Conservation (phyloP, 2,888 invertebrate genomes). For the Horisme vitalbata region DNA sequence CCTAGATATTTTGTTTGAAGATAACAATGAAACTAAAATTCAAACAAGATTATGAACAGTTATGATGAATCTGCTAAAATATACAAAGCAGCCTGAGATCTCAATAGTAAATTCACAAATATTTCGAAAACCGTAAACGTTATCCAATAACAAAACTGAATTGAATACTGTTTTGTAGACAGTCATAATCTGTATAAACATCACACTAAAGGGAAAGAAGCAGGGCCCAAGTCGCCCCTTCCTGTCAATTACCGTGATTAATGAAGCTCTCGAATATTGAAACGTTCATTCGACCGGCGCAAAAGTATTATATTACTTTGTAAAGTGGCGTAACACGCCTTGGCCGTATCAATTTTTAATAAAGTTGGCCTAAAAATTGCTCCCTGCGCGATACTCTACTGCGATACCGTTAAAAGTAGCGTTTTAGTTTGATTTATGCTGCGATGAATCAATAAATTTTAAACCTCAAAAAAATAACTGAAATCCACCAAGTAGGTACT, state of each 20-base stretch:
- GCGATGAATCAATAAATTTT: too few species aligned
- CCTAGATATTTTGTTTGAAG: too few species aligned
- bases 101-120: too few species aligned
- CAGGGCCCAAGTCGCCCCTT: slow-evolving; percentile 62
- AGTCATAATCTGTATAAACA: slow-evolving; percentile 58
- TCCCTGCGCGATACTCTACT: slow-evolving; percentile 28
- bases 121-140: too few species aligned
- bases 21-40: too few species aligned
- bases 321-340: slow-evolving; percentile 51
- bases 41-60: too few species aligned
- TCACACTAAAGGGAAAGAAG: slow-evolving; percentile 47
- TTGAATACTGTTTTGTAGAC: slow-evolving; percentile 41
- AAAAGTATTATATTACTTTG: slow-evolving; percentile 74
- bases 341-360: slow-evolving; percentile 66
- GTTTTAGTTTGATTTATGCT: too few species aligned
- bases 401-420: background rate
- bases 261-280: slow-evolving; percentile 78
- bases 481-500: too few species aligned
- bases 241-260: slow-evolving; percentile 81
- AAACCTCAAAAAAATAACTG: too few species aligned
- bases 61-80: too few species aligned
- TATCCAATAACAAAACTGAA: slow-evolving; percentile 7
- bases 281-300: slow-evolving; percentile 75
- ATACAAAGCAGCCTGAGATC: too few species aligned
- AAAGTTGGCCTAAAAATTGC: slow-evolving; percentile 54